Evolutionary conservation across 2,797 vertebrate species (phyloP).

Genomic region (Setipinna tenuifilis): DNA sequence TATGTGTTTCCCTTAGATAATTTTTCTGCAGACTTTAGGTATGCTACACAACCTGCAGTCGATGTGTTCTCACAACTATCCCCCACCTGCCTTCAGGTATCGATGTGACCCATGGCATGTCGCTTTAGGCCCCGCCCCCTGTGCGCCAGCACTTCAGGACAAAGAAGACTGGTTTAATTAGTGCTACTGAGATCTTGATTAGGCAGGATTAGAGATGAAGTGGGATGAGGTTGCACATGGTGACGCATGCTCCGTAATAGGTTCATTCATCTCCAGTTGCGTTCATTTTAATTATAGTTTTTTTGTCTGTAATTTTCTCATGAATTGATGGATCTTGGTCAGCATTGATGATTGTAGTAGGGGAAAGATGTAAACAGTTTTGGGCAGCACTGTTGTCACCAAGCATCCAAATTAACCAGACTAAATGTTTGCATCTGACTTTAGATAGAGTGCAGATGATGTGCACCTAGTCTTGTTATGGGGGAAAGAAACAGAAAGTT

Average conservation of each 20-base stretch:
- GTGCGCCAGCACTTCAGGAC: background rate
- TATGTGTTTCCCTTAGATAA: background rate
- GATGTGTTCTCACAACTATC: background rate
- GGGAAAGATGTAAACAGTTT: background rate
- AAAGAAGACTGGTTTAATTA: conserved; percentile 23
- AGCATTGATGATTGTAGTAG: background rate
- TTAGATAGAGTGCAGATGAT: background rate
- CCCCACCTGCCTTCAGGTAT: background rate
- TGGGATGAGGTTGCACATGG: conserved; percentile 22
- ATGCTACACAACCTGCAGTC: background rate
- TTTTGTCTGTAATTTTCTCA: too few relatives aligned
- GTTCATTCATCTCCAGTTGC: background rate
- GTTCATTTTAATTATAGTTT: background rate
- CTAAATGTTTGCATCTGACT: background rate
- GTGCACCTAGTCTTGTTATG: background rate
- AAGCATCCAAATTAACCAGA: background rate
- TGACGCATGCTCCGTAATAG: background rate
- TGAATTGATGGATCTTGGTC: background rate
- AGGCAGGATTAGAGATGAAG: conserved; percentile 55
- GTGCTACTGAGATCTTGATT: conserved; percentile 17
- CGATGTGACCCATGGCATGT: background rate
- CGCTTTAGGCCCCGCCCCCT: background rate
- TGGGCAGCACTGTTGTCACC: background rate
- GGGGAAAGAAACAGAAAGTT: background rate
- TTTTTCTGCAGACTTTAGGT: background rate